Conservation (phyloP, 1,140 invertebrate genomes). For the Drosophila murphyi region DNA sequence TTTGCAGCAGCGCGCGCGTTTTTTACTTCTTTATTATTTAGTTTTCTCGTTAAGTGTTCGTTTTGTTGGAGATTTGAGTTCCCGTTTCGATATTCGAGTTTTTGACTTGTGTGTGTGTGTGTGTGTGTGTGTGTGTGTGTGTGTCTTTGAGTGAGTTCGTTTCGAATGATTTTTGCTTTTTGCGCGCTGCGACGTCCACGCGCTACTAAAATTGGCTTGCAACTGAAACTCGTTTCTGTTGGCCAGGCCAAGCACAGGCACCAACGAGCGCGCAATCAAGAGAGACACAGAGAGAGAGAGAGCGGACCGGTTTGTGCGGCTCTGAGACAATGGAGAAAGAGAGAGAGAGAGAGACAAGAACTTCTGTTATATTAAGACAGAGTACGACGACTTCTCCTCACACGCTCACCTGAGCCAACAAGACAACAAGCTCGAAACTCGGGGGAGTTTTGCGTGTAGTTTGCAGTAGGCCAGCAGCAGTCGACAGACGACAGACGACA, state of each 20-base stretch:
- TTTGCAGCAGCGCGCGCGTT: constrained; percentile 16
- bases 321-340: constrained; percentile 9
- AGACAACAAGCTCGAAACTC: constrained; percentile 21
- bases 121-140: not conserved
- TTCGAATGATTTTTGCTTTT: constrained; percentile 6
- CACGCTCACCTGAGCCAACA: constrained; percentile 26
- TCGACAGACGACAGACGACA: not conserved
- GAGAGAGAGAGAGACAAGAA: constrained; percentile 32
- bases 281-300: constrained; percentile 9
- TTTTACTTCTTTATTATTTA: constrained; percentile 8
- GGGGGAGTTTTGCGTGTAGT: constrained; percentile 62
- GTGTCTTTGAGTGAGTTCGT: not conserved
- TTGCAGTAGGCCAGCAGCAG: constrained; percentile 38
- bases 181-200: constrained; percentile 63
- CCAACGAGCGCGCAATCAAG: constrained; percentile 1
- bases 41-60: constrained; percentile 1
- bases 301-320: constrained; percentile 50
- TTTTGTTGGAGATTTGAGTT: constrained; percentile 14
- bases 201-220: constrained; percentile 61
- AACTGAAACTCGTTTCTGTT: constrained; percentile 80
- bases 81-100: constrained; percentile 31
- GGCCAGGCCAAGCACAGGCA: constrained; percentile 37
- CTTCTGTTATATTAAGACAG: constrained; percentile 65
- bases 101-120: not conserved
- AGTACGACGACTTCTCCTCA: constrained; percentile 17